A percentile compares a stretch with the other conserved stretches of the same genome.
Conservation (phyloP, 2,797 vertebrate genomes). For the Arnoldichthys spilopterus region DNA sequence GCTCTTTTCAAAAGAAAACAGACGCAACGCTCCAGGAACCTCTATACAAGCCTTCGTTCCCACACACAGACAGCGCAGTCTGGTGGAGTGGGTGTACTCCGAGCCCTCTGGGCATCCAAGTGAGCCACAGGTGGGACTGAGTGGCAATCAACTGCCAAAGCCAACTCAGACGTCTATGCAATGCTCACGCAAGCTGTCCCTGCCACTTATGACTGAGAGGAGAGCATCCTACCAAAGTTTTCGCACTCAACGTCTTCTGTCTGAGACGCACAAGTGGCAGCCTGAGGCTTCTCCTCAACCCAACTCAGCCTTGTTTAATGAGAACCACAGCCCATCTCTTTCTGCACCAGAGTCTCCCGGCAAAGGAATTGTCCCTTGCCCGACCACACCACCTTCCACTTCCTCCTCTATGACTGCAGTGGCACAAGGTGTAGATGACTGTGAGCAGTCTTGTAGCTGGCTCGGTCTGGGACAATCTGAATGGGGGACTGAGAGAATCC, state of each 20-base stretch:
- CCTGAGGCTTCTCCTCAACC: conserved; percentile 33
- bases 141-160: background rate
- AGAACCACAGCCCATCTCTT: conserved; percentile 66
- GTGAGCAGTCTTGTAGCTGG: conserved; percentile 54
- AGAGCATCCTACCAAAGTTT: conserved; percentile 48
- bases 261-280: conserved; percentile 41
- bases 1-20: conserved; percentile 58
- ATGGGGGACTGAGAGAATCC: conserved; percentile 46
- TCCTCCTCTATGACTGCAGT: conserved; percentile 44
- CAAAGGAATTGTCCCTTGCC: conserved; percentile 22
- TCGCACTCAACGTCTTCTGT: conserved; percentile 37
- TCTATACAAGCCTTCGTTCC: conserved; percentile 38
- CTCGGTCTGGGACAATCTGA: conserved; percentile 55
- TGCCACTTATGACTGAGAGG: conserved; percentile 70
- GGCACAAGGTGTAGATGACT: conserved; percentile 46
- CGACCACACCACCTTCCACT: conserved; percentile 32
- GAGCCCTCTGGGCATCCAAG: conserved; percentile 14
- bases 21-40: conserved; percentile 35
- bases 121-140: conserved; percentile 23
- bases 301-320: conserved; percentile 31
- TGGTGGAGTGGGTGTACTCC: conserved; percentile 44
- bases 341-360: conserved; percentile 56
- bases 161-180: conserved; percentile 50
- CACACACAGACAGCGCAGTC: conserved; percentile 45
- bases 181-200: conserved; percentile 73